Evolutionary conservation across 2,888 invertebrate genomes (phyloP), one percentile per base, ranked within the genome.

Genomic region (Spilosoma lubricipeda): DNA sequence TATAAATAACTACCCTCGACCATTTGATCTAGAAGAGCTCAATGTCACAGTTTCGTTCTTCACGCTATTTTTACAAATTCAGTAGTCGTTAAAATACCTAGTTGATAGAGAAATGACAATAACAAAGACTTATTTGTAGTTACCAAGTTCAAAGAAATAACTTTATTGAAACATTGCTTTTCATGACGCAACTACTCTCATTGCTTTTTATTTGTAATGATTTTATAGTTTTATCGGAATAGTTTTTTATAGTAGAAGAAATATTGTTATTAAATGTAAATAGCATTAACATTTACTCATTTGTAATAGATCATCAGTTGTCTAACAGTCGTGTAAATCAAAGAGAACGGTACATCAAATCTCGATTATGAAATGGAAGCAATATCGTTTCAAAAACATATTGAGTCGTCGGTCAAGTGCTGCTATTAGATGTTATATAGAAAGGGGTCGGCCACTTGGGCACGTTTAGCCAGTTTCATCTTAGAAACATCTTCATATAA

Each of bases 1-100:
- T 94, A 94, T 93, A 94, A 93, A 94, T 94, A 94, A 89, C 91
- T 89, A 90, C 92, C 92, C 92, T 92, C 90, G 84, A 80, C 81
- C 79, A 87, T 87, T 86, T 84, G 84, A 92, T 92, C 92, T 91
- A 91, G 91, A 90, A 83, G 78, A 86, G 84, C 91, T 92, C 95
- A 95, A 94, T 95, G 94, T 94, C 94, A 94, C 87, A 84, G 86
- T 79, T 86, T 86, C 85, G 87, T 89, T 89, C 84, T 85, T 82
- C 80, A 80, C 77, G 83, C 80, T 92, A 93, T 93, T 91, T 91
- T 88, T 90, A 89, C 64, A 73, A 79, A 82, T 78, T 52, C 70
- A 76, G 76, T 82, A 85, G 79, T 81, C 74, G 71, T 67, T 63
- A 42, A 78, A 83, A 79, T 75, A 81, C 33, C 65, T 67, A 77